These are phyloP conservation scores for Cnemophilus loriae DNA, from an alignment of 2,113 vertebrate genomes.

Conservation along the genomic window DNA sequence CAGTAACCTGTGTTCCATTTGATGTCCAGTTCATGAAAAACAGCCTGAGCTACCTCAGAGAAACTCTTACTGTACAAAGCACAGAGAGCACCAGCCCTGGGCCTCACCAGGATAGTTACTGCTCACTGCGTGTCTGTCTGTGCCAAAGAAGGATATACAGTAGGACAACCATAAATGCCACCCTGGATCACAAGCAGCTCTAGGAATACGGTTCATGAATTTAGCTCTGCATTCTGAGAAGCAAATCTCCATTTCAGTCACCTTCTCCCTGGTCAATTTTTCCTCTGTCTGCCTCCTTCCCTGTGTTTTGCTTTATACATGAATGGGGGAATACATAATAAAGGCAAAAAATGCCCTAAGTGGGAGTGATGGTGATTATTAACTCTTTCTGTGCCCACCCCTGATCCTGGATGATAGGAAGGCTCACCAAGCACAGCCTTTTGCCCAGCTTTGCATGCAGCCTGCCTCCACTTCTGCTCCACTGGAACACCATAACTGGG, in stretches of 20 bases:
- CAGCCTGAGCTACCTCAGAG: neutral
- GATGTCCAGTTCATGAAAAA: neutral
- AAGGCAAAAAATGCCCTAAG: neutral
- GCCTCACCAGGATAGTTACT: neutral
- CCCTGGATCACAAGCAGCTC: neutral
- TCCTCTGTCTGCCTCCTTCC: neutral
- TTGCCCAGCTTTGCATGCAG: rapidly evolving
- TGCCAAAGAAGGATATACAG: neutral
- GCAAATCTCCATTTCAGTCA: neutral
- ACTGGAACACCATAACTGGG: neutral
- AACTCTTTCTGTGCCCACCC: neutral
- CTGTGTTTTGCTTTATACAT: neutral
- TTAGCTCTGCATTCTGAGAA: neutral
- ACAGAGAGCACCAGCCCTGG: neutral
- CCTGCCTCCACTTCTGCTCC: neutral
- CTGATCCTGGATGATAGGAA: neutral
- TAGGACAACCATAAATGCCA: neutral
- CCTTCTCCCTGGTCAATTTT: neutral
- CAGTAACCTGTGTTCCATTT: neutral
- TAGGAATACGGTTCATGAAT: rapidly evolving
- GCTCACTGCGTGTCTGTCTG: neutral
- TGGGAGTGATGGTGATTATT: neutral
- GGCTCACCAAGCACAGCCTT: neutral
- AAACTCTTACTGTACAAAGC: neutral
- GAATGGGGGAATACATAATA: neutral